A percentile compares a stretch with the other conserved stretches of the same genome.
Conservation (phyloP, 2,797 vertebrate species). For the Steatocranus sp. region DNA sequence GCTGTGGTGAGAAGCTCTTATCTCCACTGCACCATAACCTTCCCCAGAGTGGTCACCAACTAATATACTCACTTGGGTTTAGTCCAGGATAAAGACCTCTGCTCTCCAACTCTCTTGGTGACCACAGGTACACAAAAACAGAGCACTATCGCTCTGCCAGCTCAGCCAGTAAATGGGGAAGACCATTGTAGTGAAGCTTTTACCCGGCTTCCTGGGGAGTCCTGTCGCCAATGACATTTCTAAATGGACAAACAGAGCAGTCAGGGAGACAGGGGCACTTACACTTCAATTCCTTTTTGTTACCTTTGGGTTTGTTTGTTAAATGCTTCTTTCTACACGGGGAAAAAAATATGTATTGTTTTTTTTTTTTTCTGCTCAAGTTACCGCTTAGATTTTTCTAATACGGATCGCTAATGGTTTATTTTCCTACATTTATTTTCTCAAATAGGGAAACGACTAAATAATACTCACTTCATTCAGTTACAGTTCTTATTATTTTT, state of each 20-base stretch:
- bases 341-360: not conserved
- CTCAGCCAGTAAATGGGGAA: constrained; percentile 49
- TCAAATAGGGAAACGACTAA: not conserved
- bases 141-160: constrained; percentile 41
- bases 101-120: constrained; percentile 40
- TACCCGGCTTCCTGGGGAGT: constrained; percentile 59
- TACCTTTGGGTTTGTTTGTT: constrained; percentile 9
- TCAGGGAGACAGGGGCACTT: constrained; percentile 30
- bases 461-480: not conserved
- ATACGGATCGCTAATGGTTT: not conserved
- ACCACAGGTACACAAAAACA: constrained; percentile 52
- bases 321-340: constrained; percentile 8
- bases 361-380: not conserved
- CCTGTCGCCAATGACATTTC: constrained; percentile 60
- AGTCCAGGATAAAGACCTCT: constrained; percentile 57
- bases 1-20: constrained; percentile 40
- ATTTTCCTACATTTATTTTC: not conserved
- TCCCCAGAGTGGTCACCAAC: constrained; percentile 30
- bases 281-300: constrained; percentile 29
- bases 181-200: constrained; percentile 57
- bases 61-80: constrained; percentile 43
- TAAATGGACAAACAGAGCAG: constrained; percentile 62
- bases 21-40: constrained; percentile 35
- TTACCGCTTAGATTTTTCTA: not conserved
- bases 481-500: not conserved